Conservation (phyloP, 2,888 invertebrate species). For the Tetrapedia diversipes region DNA sequence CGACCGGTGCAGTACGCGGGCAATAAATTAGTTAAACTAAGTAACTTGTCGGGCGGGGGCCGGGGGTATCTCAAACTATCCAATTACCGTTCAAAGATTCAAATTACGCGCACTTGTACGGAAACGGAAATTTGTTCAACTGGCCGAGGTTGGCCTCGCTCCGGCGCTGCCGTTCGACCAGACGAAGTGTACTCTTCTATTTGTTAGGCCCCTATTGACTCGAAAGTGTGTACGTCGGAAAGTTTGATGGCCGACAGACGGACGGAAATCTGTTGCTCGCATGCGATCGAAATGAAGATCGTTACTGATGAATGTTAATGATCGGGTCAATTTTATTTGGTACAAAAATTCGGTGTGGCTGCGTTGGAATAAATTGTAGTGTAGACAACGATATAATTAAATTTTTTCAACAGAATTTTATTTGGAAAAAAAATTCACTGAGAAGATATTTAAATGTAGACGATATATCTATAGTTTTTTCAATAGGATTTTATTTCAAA, state of each 20-base stretch:
- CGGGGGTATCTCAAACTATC: conserved; percentile 49
- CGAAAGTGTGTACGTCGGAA: conserved; percentile 22
- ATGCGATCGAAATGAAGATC: not conserved
- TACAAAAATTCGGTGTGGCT: too few relatives aligned
- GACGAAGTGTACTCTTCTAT: conserved; percentile 20
- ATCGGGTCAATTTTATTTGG: too few relatives aligned
- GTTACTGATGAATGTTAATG: not conserved
- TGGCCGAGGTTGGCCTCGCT: conserved; percentile 28
- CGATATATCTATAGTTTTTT: too few relatives aligned
- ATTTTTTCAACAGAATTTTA: too few relatives aligned
- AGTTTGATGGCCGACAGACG: not conserved
- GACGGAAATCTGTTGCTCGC: not conserved
- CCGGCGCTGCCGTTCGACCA: conserved; percentile 16
- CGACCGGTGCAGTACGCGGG: conserved; percentile 18
- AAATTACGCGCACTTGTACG: conserved; percentile 54
- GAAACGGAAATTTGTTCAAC: conserved; percentile 53
- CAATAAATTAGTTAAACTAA: conserved; percentile 55
- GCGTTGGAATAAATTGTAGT: too few relatives aligned
- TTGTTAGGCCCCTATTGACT: conserved; percentile 36
- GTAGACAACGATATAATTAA: too few relatives aligned
- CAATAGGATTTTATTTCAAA: too few relatives aligned
- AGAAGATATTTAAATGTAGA: too few relatives aligned
- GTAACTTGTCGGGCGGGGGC: conserved; percentile 44
- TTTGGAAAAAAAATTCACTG: too few relatives aligned
- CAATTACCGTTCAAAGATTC: conserved; percentile 57